Evolutionary conservation across 2,113 vertebrate genomes (phyloP), one percentile per base, ranked within the genome.

Genomic region (Calyptommatus sinebrachiatus): DNA sequence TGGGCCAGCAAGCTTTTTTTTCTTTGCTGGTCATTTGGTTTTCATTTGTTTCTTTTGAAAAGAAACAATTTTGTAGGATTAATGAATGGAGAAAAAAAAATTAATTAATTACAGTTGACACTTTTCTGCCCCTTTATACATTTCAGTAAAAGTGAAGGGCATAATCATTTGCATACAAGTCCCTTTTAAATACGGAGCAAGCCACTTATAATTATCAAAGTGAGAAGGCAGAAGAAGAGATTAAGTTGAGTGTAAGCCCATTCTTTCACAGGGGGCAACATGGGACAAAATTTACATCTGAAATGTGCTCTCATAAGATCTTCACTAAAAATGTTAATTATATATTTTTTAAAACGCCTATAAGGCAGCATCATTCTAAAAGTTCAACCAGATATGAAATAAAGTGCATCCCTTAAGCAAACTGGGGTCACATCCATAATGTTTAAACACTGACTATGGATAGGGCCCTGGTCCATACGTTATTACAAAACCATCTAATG

Each of bases 121-220:
- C 41, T 80, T 85, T 46, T 79, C 76, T 84, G 73, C 78, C 85
- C 53, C 82, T 81, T 75, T 50, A 24, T 75, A 31, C 45, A 21
- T 77, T 79, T n/a, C 26, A 81, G 82, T 75, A 66, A 24, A 83
- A 46, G 35, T 71, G 50, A 90, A 90, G 75, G 81, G 76, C 84
- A 88, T 85, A 85, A 85, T 82, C 77, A 86, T 90, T 88, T 90
- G 89, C 81, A 90, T 89, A 90, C 89, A 92, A 91, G 92, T 91
- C 85, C 84, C 85, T 89, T 91, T 85, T 88, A 71, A 80, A 91
- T 75, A 75, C 73, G 68, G 62, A 63, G 53, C 71, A 80, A 68
- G 63, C 79, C 63, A 74, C 71, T 67, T 41, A 60, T 10, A 80
- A 74, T 22, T 16, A 74, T 28, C 18, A 57, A 24, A 1, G 21